A percentile compares a stretch with the other conserved stretches of the same genome.
Evolutionary conservation across 2,888 invertebrate species (phyloP).

Genomic region (Atrina japonica): DNA sequence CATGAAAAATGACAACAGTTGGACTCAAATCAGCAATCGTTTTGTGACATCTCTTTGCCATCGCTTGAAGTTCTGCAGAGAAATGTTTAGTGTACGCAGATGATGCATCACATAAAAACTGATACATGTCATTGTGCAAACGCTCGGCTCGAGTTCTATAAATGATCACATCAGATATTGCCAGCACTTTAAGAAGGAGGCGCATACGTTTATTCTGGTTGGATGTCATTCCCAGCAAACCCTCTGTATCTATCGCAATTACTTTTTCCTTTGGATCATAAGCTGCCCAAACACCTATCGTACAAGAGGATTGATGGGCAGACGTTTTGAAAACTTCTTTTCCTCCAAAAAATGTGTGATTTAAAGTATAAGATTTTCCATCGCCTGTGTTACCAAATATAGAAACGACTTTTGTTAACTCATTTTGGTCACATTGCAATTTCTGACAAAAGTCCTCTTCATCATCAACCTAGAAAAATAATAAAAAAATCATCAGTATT

Average conservation of each 20-base stretch:
- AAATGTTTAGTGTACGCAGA: slow-evolving; percentile 89
- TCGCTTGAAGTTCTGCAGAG: slow-evolving; percentile 81
- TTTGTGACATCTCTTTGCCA: slow-evolving; percentile 81
- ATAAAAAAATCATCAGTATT: not conserved
- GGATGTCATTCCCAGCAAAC: slow-evolving; percentile 85
- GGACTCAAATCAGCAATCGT: slow-evolving; percentile 85
- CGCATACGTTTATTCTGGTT: slow-evolving; percentile 86
- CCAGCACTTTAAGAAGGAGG: slow-evolving; percentile 89
- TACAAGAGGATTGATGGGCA: slow-evolving; percentile 87
- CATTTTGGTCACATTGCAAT: slow-evolving; percentile 75
- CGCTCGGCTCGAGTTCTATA: slow-evolving; percentile 89
- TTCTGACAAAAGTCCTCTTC: slow-evolving; percentile 77
- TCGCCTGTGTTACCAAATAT: slow-evolving; percentile 93
- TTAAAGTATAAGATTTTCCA: slow-evolving; percentile 90
- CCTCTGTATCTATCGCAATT: slow-evolving; percentile 90
- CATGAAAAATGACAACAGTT: slow-evolving; percentile 89
- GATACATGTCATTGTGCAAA: slow-evolving; percentile 88
- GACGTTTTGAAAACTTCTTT: slow-evolving; percentile 86
- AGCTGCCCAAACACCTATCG: slow-evolving; percentile 90
- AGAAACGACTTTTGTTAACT: slow-evolving; percentile 87
- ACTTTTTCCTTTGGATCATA: slow-evolving; percentile 86
- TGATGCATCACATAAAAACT: slow-evolving; percentile 89
- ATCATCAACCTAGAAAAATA: slow-evolving; percentile 71
- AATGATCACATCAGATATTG: slow-evolving; percentile 90
- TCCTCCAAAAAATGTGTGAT: slow-evolving; percentile 87